phyloP scores from a whole-genome alignment of 2,113 vertebrate species.

The Gymnarchus niloticus region DNA sequence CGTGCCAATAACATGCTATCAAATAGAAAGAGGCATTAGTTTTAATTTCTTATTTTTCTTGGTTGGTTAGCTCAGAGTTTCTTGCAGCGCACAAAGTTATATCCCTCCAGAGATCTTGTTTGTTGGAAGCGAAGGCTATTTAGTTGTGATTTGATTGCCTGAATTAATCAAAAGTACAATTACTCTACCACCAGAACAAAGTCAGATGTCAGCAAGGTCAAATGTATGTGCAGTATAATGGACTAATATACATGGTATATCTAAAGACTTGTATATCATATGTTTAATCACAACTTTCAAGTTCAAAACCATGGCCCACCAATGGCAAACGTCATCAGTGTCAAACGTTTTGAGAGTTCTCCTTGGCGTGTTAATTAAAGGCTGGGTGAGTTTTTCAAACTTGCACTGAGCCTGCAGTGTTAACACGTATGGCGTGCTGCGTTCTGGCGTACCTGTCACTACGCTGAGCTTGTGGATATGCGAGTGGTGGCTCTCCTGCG shows the following conservation, averaged over 20 bases:
- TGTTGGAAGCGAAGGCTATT: constrained; percentile 43
- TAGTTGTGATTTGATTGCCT: constrained; percentile 6
- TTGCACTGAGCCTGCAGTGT: not conserved
- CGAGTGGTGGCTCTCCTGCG: too few species aligned
- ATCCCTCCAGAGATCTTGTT: constrained; percentile 37
- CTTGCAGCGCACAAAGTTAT: constrained; percentile 21
- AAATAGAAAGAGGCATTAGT: constrained; percentile 22
- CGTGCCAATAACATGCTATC: constrained; percentile 15
- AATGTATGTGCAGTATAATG: constrained; percentile 47
- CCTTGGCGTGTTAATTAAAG: not conserved
- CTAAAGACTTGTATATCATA: not conserved
- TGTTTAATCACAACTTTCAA: not conserved
- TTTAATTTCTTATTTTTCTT: constrained; percentile 24
- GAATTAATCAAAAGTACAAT: not conserved
- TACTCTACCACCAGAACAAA: not conserved
- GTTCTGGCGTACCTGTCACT: too few species aligned
- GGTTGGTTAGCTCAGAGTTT: constrained; percentile 28
- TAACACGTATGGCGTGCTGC: too few species aligned
- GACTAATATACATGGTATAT: not conserved
- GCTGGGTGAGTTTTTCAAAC: not conserved
- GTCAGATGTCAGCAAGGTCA: constrained; percentile 34
- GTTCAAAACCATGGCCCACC: not conserved
- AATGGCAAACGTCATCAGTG: not conserved
- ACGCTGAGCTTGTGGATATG: too few species aligned
- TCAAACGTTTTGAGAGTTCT: not conserved